Evolutionary conservation across 2,113 vertebrate genomes (phyloP), one percentile per base, ranked within the genome.

Genomic region (Osmerus eperlanus): DNA sequence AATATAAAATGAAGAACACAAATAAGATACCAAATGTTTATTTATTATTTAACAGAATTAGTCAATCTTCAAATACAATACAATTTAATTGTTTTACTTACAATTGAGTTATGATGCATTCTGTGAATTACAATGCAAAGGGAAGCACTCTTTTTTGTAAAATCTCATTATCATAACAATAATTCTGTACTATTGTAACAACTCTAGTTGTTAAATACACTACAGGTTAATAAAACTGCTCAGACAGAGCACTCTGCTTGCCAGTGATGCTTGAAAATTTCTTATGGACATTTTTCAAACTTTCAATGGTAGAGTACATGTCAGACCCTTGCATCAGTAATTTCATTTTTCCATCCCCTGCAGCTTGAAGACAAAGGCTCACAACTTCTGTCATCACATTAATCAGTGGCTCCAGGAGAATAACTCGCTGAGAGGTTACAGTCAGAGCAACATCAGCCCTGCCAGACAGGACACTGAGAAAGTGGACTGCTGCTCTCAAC

Each of bases 391-490:
- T 55, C 75, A 72, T 56, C 2, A 68, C 59, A 19, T 36, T 72
- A 9, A 71, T 32, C 36, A 77, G 7, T 6, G 65, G 47, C 4
- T 41, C 47, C 51, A 77, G 65, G 3, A 51, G 9, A 18, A 77
- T 47, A 23, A 71, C 14, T 12, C 4, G 2, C 19, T n/a, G 23
- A 8, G 65, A 19, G 9, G n/a, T 77, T 18, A 47, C 69, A 7
- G 61, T 16, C 65, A 67, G 47, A 7, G 51, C 56, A 56, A 72
- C 51, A 1, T 15, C 41, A 9, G 58, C 64, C 18, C 11, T 72
- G 5, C 70, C 70, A 9, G 47, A 47, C 56, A 77, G 41, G 14
- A 18, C 52, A 18, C 75, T 58, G 14, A 77, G 56, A 12, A 67
- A 3, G 18, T 62, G 60, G 58, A 72, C 58, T 3, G 69, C 65